Percentiles rank a stretch among this genome's conserved stretches.
These are phyloP conservation scores for Paramormyrops hopkinsi DNA, from an alignment of 2,797 vertebrate genomes.

Conservation along the genomic window DNA sequence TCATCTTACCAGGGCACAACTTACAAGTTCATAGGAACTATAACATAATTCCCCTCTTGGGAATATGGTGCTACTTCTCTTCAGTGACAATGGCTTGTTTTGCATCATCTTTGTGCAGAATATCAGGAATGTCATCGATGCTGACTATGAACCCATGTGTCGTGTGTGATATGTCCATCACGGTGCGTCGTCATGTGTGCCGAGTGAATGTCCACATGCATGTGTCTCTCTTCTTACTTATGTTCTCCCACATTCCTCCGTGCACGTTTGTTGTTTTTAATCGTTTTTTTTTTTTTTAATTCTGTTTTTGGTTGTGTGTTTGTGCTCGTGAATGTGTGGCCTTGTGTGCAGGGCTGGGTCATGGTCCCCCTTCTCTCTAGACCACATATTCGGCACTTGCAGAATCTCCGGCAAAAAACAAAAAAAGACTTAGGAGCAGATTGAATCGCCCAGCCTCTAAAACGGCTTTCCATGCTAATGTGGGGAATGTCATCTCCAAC, in stretches of 20 bases:
- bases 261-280: not conserved
- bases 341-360: not conserved
- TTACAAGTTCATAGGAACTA: not conserved
- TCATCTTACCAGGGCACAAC: not conserved
- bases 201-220: not conserved
- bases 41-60: not conserved
- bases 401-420: not conserved
- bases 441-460: constrained; percentile 16
- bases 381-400: not conserved
- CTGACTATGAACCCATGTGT: not conserved
- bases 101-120: not conserved
- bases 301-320: not conserved
- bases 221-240: not conserved
- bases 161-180: not conserved
- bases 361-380: not conserved
- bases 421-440: not conserved
- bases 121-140: not conserved
- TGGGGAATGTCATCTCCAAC: constrained; percentile 12
- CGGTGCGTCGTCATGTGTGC: not conserved
- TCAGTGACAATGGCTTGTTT: not conserved
- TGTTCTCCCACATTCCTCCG: not conserved
- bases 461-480: constrained; percentile 23
- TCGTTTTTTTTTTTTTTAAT: not conserved
- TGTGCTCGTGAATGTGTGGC: not conserved
- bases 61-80: not conserved